phyloP scores from a whole-genome alignment of 2,797 vertebrate genomes.

The Pampus argenteus region DNA sequence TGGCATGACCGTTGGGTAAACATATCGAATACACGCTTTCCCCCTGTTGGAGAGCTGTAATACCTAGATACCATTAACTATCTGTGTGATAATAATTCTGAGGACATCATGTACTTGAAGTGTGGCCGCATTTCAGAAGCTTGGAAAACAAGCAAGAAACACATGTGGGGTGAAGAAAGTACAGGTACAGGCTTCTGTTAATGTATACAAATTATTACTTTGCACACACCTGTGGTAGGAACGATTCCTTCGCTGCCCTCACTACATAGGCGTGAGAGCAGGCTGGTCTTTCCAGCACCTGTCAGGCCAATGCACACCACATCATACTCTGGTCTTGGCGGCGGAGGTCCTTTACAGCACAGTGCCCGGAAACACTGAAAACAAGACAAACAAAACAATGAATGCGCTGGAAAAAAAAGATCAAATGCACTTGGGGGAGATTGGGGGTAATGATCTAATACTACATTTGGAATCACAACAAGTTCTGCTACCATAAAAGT shows the following conservation, averaged over 20 bases:
- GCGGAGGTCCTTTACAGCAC: constrained; percentile 97
- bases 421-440: not conserved
- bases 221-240: constrained; percentile 92
- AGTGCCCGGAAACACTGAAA: constrained; percentile 96
- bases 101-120: constrained; percentile 51
- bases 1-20: constrained; percentile 39
- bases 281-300: constrained; percentile 95
- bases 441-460: not conserved
- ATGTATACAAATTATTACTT: not conserved
- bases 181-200: not conserved
- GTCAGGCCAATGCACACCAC: constrained; percentile 98
- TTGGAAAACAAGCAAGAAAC: constrained; percentile 23
- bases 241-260: constrained; percentile 91
- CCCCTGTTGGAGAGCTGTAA: constrained; percentile 41
- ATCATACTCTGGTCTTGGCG: constrained; percentile 95
- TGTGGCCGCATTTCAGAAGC: constrained; percentile 18
- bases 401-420: constrained; percentile 7
- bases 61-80: constrained; percentile 42
- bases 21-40: constrained; percentile 37
- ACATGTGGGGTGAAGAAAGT: not conserved
- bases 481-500: not conserved
- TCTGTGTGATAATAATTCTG: constrained; percentile 29
- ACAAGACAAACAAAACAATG: constrained; percentile 38
- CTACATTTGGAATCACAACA: constrained; percentile 9
- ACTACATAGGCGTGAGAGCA: constrained; percentile 94